phyloP scores from a whole-genome alignment of 1,140 invertebrate species.

The Diabrotica undecimpunctata region DNA sequence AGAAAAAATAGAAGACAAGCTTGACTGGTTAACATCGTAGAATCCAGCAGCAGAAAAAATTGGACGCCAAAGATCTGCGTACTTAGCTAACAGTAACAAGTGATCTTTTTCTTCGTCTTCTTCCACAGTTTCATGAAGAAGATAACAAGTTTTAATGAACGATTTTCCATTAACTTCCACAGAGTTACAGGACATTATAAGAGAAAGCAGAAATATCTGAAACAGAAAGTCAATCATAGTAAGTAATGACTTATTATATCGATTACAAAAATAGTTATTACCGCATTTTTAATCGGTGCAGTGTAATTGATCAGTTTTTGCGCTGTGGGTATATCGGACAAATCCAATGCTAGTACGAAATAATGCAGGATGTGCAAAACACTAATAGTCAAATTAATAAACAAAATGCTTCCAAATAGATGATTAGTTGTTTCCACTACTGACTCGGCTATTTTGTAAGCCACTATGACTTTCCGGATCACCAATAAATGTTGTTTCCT shows the following conservation, averaged over 20 bases:
- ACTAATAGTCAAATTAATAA: background rate
- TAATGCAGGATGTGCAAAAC: slow-evolving; percentile 5
- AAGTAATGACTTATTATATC: background rate
- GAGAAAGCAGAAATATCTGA: slow-evolving; percentile 1
- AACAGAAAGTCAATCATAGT: slow-evolving; percentile 7
- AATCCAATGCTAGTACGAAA: background rate
- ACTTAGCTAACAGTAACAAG: background rate
- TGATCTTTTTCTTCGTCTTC: background rate
- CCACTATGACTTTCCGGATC: background rate
- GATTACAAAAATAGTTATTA: background rate
- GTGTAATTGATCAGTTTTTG: background rate
- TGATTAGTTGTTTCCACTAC: background rate
- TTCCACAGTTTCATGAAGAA: background rate
- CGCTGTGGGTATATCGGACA: background rate
- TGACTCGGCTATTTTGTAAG: background rate
- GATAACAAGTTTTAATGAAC: slow-evolving; percentile 11
- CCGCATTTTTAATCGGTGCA: background rate
- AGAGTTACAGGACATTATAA: slow-evolving; percentile 7
- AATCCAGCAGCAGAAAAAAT: slow-evolving; percentile 10
- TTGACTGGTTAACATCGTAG: slow-evolving; percentile 12
- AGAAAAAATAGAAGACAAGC: slow-evolving; percentile 8
- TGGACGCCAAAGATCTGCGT: slow-evolving; percentile 1
- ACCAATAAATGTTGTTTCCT: background rate
- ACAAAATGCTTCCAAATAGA: slow-evolving; percentile 8
- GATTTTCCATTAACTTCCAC: slow-evolving; percentile 4